phyloP scores from a whole-genome alignment of 2,888 invertebrate genomes.

The Drosophila fungiperda region DNA sequence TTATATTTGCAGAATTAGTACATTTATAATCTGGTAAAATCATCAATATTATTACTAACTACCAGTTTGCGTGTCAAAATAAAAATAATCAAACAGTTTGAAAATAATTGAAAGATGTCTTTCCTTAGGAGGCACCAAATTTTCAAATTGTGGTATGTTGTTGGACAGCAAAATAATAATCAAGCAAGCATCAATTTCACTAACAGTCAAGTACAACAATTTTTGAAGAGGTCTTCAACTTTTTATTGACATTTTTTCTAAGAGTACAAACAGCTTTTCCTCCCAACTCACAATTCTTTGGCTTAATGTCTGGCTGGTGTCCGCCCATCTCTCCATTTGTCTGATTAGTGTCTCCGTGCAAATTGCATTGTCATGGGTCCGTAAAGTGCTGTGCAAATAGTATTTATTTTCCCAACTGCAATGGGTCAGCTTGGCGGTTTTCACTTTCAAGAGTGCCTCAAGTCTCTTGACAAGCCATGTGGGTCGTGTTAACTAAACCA shows the following conservation, averaged over 20 bases:
- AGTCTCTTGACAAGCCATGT: slow-evolving; percentile 25
- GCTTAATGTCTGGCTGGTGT: slow-evolving; percentile 2
- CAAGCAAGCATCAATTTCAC: slow-evolving; percentile 63
- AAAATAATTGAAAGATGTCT: slow-evolving; percentile 6
- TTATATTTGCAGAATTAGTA: background rate
- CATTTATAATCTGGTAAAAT: background rate
- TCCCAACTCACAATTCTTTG: slow-evolving; percentile 8
- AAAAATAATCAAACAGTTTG: slow-evolving; percentile 1
- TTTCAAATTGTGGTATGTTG: background rate
- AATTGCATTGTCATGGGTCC: slow-evolving; percentile 55
- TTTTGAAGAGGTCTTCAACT: slow-evolving; percentile 37
- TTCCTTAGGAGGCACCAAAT: background rate
- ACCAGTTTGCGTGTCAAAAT: background rate
- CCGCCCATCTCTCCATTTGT: background rate
- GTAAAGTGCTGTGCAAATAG: slow-evolving; percentile 40
- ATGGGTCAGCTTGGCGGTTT: slow-evolving; percentile 56
- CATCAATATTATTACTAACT: background rate
- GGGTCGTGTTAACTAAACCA: slow-evolving; percentile 53
- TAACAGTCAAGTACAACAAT: slow-evolving; percentile 24
- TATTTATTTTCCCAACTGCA: slow-evolving; percentile 30
- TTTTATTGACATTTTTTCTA: slow-evolving; percentile 71
- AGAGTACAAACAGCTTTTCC: slow-evolving; percentile 36
- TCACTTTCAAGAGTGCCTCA: slow-evolving; percentile 66
- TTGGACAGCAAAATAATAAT: slow-evolving; percentile 28
- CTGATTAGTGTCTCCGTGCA: slow-evolving; percentile 43